Base-by-base conservation (phyloP, 2,113 vertebrate species). In the Coreoperca whiteheadi region DNA sequence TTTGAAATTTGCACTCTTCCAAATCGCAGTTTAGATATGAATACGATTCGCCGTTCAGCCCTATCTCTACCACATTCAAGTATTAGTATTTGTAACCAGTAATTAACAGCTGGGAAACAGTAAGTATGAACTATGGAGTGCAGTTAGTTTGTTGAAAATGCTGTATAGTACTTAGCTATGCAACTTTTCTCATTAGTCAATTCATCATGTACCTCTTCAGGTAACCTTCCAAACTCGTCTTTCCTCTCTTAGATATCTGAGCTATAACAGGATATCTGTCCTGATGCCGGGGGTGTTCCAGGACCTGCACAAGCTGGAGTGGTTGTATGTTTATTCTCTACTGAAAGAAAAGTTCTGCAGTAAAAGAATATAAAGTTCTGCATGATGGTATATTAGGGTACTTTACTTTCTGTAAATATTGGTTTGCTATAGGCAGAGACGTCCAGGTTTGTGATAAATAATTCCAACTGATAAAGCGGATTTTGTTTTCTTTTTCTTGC, bases 251-350 rank as follows among this genome's bases (percentile, higher is more conserved):
- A 99, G 98, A 79, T 99, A 98, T 88, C 94, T 99, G 82, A 99
- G 96, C 90, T 93, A 97, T 87, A 99, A 99, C 94, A 96, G 91
- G 84, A 98, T 99, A 92, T 95, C 94, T 0, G 93, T 81, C 78
- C 92, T 99, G 91, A 96, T 96, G 88, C 97, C 97, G 0, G 94
- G 95, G 21, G 96, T 98, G 54, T 99, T 99, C 94, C 95, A 93
- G 93, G 98, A 98, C 73, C 96, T 99, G 53, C 96, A 96, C 83
- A 97, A 94, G 74, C 94, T 99, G 69, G 96, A 99, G 94, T 99
- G 98, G 98, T 94, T 99, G 97, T 99, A 97, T 66, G 98, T 96
- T 60, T 68, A 14, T 63, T 82, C 79, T 43, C 11, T 32, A 23
- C 60, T 41, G 1, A 53, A n/a, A 12, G 3, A 46, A 15, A n/a